Evolutionary conservation across 2,888 invertebrate genomes (phyloP), one percentile per base, ranked within the genome.

Genomic region (Micoletzkya japonica): DNA sequence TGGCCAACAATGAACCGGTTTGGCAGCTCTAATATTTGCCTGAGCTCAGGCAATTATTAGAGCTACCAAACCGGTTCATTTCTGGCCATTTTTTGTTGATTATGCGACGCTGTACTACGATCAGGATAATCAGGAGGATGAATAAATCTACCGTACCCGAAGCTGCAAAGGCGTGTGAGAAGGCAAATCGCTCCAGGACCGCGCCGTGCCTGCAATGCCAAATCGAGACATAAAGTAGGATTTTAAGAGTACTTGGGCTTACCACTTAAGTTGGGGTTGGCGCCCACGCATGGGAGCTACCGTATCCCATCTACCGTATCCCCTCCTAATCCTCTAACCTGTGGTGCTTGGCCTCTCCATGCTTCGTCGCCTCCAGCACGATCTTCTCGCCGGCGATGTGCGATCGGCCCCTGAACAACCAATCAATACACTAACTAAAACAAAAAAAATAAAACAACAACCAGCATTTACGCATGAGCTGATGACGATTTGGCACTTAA

Each of bases 151-250:
- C n/a, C 70, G 14, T 26, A 86, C 87, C 87, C 0, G 94, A 94
- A 77, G 94, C 90, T 0, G 93, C 91, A 88, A 97, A 91, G 0
- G 93, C 95, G 88, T 97, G 93, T 4, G 95, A 95, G 86, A 95
- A 93, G 26, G 96, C 92, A 85, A 93, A 97, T 86, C 93, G 93
- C 82, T 95, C 93, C 72, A 94, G 86, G 36, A 80, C 75, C 6
- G 78, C 71, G n/a, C 72, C 73, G 58, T 69, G 63, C 7, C 59
- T 52, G 50, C 58, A 50, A 34, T 74, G 74, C n/a, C 68, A 37
- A n/a, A n/a, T n/a, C n/a, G n/a, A n/a, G n/a, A n/a, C 10, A 44
- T 20, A 44, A 44, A 20, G 44, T 14, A 44, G 44, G 44, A 44
- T 44, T 44, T 14, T 10, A 44, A 14, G 44, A 20, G 20, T 44